These are phyloP conservation scores for Norana najaformis DNA, from an alignment of 2,888 invertebrate species.

Conservation along the genomic window DNA sequence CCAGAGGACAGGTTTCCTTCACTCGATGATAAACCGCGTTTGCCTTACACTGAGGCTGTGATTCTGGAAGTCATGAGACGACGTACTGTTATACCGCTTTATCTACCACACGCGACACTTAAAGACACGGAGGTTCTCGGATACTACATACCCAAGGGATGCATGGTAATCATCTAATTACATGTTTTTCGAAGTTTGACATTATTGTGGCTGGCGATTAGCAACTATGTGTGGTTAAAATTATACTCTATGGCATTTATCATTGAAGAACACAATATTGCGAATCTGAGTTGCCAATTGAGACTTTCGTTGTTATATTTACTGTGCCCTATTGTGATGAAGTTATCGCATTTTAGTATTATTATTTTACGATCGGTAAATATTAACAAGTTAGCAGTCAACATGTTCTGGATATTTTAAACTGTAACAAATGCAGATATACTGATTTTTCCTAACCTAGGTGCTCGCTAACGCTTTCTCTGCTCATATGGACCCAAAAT, in stretches of 20 bases:
- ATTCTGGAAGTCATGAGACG: conserved; percentile 26
- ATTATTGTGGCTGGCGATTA: too few relatives aligned
- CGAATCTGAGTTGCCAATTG: too few relatives aligned
- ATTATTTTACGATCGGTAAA: too few relatives aligned
- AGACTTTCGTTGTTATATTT: too few relatives aligned
- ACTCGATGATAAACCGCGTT: conserved; percentile 18
- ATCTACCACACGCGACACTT: neutral
- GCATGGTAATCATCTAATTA: neutral
- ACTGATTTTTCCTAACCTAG: neutral
- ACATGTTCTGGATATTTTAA: too few relatives aligned
- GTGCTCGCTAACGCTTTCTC: neutral
- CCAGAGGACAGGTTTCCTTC: neutral
- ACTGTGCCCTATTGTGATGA: too few relatives aligned
- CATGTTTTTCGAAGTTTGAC: too few relatives aligned
- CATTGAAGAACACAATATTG: too few relatives aligned
- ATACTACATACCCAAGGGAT: conserved; percentile 16
- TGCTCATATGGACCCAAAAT: neutral
- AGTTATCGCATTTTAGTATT: too few relatives aligned
- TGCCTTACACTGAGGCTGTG: conserved; percentile 24
- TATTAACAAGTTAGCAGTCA: too few relatives aligned
- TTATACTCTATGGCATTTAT: too few relatives aligned
- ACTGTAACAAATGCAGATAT: neutral
- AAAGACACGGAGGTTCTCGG: neutral
- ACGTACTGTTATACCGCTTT: neutral
- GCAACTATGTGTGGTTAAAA: too few relatives aligned